phyloP scores from a whole-genome alignment of 2,113 vertebrate species.

The Regulus satrapa region DNA sequence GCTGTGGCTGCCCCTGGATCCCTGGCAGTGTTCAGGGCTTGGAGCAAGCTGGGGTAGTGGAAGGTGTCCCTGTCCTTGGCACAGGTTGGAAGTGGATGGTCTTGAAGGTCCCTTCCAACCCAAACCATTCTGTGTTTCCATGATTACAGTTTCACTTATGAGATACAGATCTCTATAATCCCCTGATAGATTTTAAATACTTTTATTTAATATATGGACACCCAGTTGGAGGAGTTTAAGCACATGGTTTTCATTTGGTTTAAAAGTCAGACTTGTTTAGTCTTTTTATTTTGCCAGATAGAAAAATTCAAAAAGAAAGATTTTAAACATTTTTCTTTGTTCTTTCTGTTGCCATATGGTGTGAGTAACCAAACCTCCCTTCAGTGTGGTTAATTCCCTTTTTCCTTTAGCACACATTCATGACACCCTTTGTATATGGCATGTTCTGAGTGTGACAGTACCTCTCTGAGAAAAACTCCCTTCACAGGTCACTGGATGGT shows the following conservation, averaged over 20 bases:
- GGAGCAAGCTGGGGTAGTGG: rapidly evolving
- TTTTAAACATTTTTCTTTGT: constrained; percentile 11
- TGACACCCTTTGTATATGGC: neutral
- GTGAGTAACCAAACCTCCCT: constrained; percentile 13
- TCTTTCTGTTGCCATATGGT: constrained; percentile 10
- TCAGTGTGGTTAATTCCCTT: neutral
- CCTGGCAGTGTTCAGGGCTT: rapidly evolving
- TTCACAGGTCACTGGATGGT: constrained; percentile 31
- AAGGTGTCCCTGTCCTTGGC: neutral
- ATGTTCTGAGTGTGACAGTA: neutral
- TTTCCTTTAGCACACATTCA: constrained; percentile 3
- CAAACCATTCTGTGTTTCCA: neutral
- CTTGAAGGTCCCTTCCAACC: neutral
- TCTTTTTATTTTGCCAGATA: constrained; percentile 54
- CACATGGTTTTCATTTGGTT: constrained; percentile 15
- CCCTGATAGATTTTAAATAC: neutral
- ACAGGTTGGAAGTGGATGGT: rapidly evolving
- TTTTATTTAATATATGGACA: neutral
- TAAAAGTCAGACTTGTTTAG: constrained; percentile 38
- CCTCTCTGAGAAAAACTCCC: constrained; percentile 4
- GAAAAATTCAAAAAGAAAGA: neutral
- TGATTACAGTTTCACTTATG: neutral
- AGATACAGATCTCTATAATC: neutral
- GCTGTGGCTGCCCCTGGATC: neutral
- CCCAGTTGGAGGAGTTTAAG: neutral